Conservation (phyloP, 2,888 invertebrate genomes). For the Cephus sareptanus region DNA sequence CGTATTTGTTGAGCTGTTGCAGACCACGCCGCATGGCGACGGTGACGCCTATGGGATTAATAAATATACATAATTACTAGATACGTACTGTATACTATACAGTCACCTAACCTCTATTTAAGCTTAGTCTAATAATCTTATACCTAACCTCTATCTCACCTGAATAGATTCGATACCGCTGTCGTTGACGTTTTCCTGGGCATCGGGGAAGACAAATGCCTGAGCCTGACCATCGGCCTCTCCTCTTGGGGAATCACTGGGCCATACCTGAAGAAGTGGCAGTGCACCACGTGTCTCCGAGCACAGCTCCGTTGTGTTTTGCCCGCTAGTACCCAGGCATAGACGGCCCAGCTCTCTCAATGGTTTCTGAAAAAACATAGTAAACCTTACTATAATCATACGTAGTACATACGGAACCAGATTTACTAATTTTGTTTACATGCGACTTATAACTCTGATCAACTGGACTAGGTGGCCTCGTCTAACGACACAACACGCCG, state of each 20-base stretch:
- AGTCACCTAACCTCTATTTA: background rate
- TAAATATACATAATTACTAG: background rate
- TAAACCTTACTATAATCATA: background rate
- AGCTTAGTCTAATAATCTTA: background rate
- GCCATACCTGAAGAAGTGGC: conserved; percentile 72
- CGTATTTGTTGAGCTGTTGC: conserved; percentile 58
- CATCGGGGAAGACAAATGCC: conserved; percentile 75
- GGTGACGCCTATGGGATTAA: conserved; percentile 64
- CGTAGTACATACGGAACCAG: background rate
- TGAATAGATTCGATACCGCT: conserved; percentile 81
- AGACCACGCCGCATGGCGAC: conserved; percentile 56
- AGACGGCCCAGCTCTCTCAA: conserved; percentile 64
- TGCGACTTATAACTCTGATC: background rate
- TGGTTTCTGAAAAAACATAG: conserved; percentile 55
- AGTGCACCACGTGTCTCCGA: conserved; percentile 52
- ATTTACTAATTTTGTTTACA: background rate
- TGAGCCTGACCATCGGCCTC: conserved; percentile 73
- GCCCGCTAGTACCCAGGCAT: conserved; percentile 55
- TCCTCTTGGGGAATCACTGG: conserved; percentile 78
- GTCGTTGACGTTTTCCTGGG: conserved; percentile 68
- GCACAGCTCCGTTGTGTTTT: conserved; percentile 44
- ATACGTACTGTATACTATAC: background rate
- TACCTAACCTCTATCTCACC: conserved; percentile 60
- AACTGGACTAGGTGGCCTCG: background rate
- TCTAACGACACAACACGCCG: background rate